Evolutionary conservation across 2,113 vertebrate species (phyloP).

Genomic region (Pomatostomus ruficeps): DNA sequence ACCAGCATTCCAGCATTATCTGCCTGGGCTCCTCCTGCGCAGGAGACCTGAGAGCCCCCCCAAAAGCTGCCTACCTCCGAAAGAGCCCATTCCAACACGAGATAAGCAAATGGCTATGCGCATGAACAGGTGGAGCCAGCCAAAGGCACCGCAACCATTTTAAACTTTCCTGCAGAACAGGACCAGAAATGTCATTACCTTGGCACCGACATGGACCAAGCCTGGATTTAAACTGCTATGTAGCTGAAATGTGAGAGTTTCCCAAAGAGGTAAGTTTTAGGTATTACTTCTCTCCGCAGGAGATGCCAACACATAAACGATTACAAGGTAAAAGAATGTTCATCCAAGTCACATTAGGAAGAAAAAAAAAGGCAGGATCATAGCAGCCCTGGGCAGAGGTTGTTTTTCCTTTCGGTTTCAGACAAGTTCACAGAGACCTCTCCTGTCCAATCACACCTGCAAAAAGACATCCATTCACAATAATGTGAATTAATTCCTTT

Average conservation of each 20-base stretch:
- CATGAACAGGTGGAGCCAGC: not conserved
- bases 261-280: not conserved
- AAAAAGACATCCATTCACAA: not conserved
- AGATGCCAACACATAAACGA: not conserved
- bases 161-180: not conserved
- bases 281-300: not conserved
- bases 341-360: not conserved
- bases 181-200: not conserved
- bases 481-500: not conserved
- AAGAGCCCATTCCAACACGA: not conserved
- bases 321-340: not conserved
- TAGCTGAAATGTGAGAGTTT: not conserved
- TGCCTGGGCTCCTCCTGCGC: not conserved
- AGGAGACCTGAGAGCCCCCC: not conserved
- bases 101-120: not conserved
- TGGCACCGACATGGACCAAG: rapidly evolving
- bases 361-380: not conserved
- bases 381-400: not conserved
- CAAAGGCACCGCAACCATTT: not conserved
- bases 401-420: not conserved
- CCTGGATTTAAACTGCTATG: not conserved
- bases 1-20: slow-evolving; percentile 36
- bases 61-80: not conserved
- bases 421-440: not conserved
- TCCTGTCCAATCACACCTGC: not conserved